phyloP scores from a whole-genome alignment of 1,140 invertebrate species.

The Drosophila bifasciata region DNA sequence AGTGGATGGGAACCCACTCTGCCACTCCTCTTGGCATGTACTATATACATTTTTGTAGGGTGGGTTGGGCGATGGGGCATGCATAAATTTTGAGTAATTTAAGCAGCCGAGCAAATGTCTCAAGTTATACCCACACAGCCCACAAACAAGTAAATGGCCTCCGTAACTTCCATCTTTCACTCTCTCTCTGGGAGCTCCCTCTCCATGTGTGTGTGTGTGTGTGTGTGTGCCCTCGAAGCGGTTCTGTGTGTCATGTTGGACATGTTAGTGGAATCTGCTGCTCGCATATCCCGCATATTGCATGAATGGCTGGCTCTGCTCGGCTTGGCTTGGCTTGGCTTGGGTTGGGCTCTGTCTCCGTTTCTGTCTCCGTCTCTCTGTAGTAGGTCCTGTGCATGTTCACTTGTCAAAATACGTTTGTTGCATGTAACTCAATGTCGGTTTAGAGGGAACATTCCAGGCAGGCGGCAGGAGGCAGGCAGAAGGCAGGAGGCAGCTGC shows the following conservation, averaged over 20 bases:
- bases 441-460: conserved; percentile 48
- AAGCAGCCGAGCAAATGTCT: conserved; percentile 53
- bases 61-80: conserved; percentile 9
- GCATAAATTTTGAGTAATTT: conserved; percentile 63
- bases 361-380: conserved; percentile 26
- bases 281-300: conserved; percentile 57
- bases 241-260: conserved; percentile 71
- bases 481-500: conserved; percentile 55
- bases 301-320: conserved; percentile 52
- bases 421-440: conserved; percentile 79
- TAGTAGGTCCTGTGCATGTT: conserved; percentile 65
- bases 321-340: too few species aligned
- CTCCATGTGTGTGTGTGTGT: conserved; percentile 48
- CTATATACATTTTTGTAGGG: conserved; percentile 13
- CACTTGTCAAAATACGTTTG: conserved; percentile 80
- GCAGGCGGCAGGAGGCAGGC: conserved; percentile 16
- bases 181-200: background rate
- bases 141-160: conserved; percentile 45
- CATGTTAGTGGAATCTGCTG: conserved; percentile 71
- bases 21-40: background rate
- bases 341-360: conserved; percentile 8
- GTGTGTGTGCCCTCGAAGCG: conserved; percentile 29
- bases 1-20: background rate
- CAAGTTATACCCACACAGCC: conserved; percentile 25
- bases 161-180: conserved; percentile 48